Conservation (phyloP, 2,888 invertebrate genomes). For the Crossocerus cetratus region DNA sequence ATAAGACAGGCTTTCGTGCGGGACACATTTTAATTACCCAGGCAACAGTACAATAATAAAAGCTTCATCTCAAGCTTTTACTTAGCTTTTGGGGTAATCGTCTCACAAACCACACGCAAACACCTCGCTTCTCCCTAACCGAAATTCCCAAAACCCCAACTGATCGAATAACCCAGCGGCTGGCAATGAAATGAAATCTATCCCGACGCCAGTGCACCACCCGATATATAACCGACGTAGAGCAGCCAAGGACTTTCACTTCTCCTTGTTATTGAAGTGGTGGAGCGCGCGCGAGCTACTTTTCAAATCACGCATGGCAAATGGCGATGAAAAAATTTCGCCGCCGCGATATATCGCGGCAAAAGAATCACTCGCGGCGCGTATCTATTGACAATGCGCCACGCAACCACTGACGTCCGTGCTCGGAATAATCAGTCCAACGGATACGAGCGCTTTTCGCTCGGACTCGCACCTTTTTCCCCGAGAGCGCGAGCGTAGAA, state of each 20-base stretch:
- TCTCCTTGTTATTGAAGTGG: conserved; percentile 20
- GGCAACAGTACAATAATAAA: too few relatives aligned
- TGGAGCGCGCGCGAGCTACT: conserved; percentile 22
- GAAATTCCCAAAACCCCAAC: conserved; percentile 21
- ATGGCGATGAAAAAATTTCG: neutral
- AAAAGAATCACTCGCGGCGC: neutral
- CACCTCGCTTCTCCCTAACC: neutral
- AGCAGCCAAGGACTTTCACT: conserved; percentile 29
- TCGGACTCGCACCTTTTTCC: neutral
- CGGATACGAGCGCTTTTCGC: neutral
- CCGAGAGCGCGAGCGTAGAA: too few relatives aligned
- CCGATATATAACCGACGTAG: conserved; percentile 4
- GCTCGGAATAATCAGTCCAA: neutral
- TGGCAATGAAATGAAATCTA: conserved; percentile 36
- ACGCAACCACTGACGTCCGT: conserved; percentile 2
- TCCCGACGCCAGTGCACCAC: conserved; percentile 20
- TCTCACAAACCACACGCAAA: neutral
- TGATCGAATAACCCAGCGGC: conserved; percentile 8
- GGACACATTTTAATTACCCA: too few relatives aligned
- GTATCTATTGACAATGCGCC: neutral
- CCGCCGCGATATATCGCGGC: neutral
- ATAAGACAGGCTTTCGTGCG: too few relatives aligned
- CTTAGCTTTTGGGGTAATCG: neutral
- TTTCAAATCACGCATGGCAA: conserved; percentile 6
- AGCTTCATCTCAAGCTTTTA: too few relatives aligned